phyloP scores from a whole-genome alignment of 2,113 vertebrate species.

The Probosciger aterrimus region DNA sequence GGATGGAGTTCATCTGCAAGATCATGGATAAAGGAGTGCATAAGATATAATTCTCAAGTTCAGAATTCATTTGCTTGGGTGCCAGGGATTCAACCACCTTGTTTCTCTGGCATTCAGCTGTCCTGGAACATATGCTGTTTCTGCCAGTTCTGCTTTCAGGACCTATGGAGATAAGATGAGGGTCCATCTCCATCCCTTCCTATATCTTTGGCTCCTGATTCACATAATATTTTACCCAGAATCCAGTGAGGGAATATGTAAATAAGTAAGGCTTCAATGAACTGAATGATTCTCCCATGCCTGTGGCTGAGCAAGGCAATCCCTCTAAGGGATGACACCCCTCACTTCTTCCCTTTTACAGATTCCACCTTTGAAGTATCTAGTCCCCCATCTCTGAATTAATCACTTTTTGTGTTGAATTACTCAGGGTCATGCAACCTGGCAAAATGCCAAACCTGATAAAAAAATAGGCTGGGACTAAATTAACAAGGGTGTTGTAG shows the following conservation, averaged over 20 bases:
- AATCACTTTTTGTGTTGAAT: constrained; percentile 55
- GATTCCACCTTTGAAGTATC: constrained; percentile 46
- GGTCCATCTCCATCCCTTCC: not conserved
- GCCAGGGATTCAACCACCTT: not conserved
- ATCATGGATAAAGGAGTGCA: not conserved
- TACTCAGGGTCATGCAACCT: constrained; percentile 36
- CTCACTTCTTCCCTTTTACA: constrained; percentile 5
- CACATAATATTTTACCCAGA: not conserved
- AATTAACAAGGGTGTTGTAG: constrained; percentile 60
- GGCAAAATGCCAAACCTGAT: constrained; percentile 34
- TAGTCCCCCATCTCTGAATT: constrained; percentile 36
- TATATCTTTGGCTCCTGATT: not conserved
- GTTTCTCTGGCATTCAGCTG: accelerated
- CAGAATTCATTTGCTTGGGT: not conserved
- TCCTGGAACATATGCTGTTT: not conserved
- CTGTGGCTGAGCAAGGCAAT: not conserved
- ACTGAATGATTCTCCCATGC: not conserved
- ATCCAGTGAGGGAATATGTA: not conserved
- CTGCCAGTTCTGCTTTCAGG: not conserved
- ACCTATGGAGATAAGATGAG: not conserved
- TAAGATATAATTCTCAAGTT: not conserved
- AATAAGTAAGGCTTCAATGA: not conserved
- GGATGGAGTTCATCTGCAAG: not conserved
- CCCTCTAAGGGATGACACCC: not conserved
- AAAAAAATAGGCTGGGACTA: constrained; percentile 22